Base-by-base conservation (phyloP, 1,140 invertebrate species). In the Hermetia illucens region DNA sequence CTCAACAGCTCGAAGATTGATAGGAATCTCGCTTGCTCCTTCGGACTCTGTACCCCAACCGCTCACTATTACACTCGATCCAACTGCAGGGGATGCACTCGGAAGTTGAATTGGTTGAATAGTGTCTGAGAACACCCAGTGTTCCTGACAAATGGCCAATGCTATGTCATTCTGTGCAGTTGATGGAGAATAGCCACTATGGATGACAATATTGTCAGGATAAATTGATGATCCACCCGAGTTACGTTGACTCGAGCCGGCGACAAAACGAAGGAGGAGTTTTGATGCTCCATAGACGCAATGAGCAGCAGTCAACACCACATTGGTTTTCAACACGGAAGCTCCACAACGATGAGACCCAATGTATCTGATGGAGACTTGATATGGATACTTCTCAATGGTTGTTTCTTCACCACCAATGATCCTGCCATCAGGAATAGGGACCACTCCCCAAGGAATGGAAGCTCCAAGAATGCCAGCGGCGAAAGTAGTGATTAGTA, bases 291-390 rank as follows among this genome's bases (percentile, higher is more conserved):
- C 41, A 25, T 33, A 30, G 9, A 44, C 27, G 37, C 75, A 77
- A 50, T 76, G 74, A 10, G 59, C 72, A 1, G 73, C 73, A 0
- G 72, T 72, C 1, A 76, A 12, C 1, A 73, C 54, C 45, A 54
- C 66, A 8, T 62, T 40, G 2, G 38, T 9, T 1, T 45, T 47
- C 15, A 75, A 60, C 37, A 77, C 64, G 5, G 65, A 58, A 9
- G 66, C 75, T 2, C 71, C 72, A 45, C 74, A 76, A 17, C 41
- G 36, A 31, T 42, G 41, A n/a, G 13, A 18, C 33, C 22, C 34
- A 13, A 38, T 38, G 21, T 51, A 41, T 24, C 47, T 48, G 2
- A 71, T 22, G 6, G 59, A 62, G 0, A 72, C 54, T 51, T 69
- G 66, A 41, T 68, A 70, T 2, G 73, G 72, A 22, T 65, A 63